Conservation (phyloP, 2,888 invertebrate genomes). For the Bugulina stolonifera region DNA sequence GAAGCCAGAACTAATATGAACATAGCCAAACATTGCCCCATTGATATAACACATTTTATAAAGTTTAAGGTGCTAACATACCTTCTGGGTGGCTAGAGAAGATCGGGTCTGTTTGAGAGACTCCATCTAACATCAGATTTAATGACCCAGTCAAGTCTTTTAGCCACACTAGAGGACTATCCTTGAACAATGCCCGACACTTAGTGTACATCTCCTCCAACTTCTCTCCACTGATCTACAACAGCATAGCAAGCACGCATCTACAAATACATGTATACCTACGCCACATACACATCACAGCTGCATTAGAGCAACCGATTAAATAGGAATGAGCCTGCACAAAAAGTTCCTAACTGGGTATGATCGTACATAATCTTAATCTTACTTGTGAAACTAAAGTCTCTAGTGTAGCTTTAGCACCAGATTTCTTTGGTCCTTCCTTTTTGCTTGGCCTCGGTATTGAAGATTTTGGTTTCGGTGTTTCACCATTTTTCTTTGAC, state of each 20-base stretch:
- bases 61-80: too few relatives aligned
- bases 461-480: slow-evolving; percentile 1
- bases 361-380: too few relatives aligned
- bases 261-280: too few relatives aligned
- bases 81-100: slow-evolving; percentile 34
- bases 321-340: too few relatives aligned
- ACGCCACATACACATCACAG: too few relatives aligned
- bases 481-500: too few relatives aligned
- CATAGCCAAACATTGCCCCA: too few relatives aligned
- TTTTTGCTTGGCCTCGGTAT: slow-evolving; percentile 7
- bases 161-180: slow-evolving; percentile 50
- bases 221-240: slow-evolving; percentile 31
- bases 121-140: slow-evolving; percentile 45
- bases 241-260: background rate
- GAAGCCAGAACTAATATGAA: too few relatives aligned
- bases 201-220: slow-evolving; percentile 42
- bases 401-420: background rate
- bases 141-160: slow-evolving; percentile 51
- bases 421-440: background rate
- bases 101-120: slow-evolving; percentile 39
- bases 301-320: too few relatives aligned
- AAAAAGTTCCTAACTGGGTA: too few relatives aligned
- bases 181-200: slow-evolving; percentile 46
- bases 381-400: background rate
- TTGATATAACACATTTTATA: too few relatives aligned